phyloP scores from a whole-genome alignment of 2,113 vertebrate genomes.

The Catagonus wagneri region DNA sequence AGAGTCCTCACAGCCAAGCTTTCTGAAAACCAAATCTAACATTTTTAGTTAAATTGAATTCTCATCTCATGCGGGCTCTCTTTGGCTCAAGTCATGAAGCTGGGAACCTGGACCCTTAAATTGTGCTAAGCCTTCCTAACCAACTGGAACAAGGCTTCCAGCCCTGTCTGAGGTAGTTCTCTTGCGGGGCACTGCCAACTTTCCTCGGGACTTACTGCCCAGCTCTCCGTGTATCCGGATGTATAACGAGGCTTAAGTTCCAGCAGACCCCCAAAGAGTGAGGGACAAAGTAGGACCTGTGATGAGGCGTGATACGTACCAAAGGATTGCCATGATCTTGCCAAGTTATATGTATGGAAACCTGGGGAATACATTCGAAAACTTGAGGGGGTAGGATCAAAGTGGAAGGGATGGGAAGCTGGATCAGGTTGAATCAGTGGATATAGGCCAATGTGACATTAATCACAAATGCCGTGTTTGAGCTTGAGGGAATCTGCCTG shows the following conservation, averaged over 20 bases:
- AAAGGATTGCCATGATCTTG: not conserved
- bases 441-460: not conserved
- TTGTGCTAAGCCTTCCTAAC: not conserved
- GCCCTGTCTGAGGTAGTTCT: no score
- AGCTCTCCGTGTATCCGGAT: not conserved
- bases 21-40: not conserved
- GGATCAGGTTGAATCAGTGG: not conserved
- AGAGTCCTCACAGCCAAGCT: not conserved
- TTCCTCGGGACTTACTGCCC: not conserved
- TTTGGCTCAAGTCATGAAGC: no score
- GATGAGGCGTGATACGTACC: not conserved
- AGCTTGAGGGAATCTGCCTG: not conserved
- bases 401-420: not conserved
- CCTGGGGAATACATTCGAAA: not conserved
- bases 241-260: not conserved
- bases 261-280: not conserved
- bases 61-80: no score
- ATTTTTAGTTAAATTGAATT: not conserved
- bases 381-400: not conserved
- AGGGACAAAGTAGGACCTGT: not conserved
- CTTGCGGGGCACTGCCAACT: not conserved
- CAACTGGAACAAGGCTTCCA: not conserved
- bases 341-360: not conserved
- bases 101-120: not conserved
- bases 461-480: not conserved